These are phyloP conservation scores for Eupithecia subfuscata DNA, from an alignment of 2,888 invertebrate genomes.

Conservation along the genomic window DNA sequence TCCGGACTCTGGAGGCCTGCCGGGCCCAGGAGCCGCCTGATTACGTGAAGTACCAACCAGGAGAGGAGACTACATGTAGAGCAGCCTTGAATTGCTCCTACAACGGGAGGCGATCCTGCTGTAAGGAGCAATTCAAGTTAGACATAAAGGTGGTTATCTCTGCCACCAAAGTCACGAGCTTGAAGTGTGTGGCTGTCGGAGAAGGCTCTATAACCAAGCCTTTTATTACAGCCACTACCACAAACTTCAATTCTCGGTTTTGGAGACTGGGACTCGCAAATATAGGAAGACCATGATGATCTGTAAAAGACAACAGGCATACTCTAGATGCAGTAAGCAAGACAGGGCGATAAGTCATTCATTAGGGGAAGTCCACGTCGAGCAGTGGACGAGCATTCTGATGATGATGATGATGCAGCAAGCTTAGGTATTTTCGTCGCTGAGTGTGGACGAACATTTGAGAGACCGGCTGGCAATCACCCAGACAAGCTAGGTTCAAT, in stretches of 20 bases:
- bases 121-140: constrained; percentile 63
- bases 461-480: too few species aligned
- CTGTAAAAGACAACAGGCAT: neutral
- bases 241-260: too few species aligned
- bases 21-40: constrained; percentile 53
- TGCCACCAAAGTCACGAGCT: too few species aligned
- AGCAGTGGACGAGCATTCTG: neutral
- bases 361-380: neutral
- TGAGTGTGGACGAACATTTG: too few species aligned
- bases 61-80: constrained; percentile 55
- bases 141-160: constrained; percentile 1
- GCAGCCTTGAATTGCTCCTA: constrained; percentile 27
- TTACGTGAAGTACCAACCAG: constrained; percentile 51
- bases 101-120: constrained; percentile 49
- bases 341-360: neutral
- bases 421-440: too few species aligned
- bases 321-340: neutral
- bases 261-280: too few species aligned
- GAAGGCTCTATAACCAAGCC: too few species aligned
- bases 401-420: neutral
- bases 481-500: too few species aligned
- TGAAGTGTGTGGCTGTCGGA: too few species aligned
- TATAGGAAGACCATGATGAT: neutral
- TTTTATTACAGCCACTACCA: neutral
- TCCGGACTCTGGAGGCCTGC: constrained; percentile 51